phyloP scores from a whole-genome alignment of 2,113 vertebrate species.

The Bungarus multicinctus region DNA sequence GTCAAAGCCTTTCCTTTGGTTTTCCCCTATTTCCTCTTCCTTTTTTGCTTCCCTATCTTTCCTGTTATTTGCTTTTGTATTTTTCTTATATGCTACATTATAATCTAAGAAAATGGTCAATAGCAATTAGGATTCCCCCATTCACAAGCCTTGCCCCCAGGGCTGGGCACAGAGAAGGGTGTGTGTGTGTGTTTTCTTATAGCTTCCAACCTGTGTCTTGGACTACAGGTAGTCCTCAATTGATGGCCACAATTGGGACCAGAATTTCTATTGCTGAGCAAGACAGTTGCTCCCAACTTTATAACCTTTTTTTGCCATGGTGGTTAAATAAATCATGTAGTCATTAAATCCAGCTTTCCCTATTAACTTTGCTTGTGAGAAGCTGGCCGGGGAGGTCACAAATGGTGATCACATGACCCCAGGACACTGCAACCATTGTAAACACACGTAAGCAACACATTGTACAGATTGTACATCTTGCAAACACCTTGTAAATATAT shows the following conservation, averaged over 20 bases:
- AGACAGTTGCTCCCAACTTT: background rate
- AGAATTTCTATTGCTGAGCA: background rate
- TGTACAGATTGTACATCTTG: too few relatives aligned
- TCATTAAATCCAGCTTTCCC: background rate
- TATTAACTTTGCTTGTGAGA: background rate
- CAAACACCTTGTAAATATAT: too few relatives aligned
- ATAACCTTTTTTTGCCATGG: background rate
- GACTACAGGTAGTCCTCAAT: background rate
- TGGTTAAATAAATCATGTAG: background rate
- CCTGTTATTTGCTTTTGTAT: too few relatives aligned
- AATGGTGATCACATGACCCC: background rate
- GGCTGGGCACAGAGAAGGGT: too few relatives aligned
- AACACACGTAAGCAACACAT: too few relatives aligned
- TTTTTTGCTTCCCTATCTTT: too few relatives aligned
- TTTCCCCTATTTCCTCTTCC: too few relatives aligned
- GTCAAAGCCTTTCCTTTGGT: too few relatives aligned
- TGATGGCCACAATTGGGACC: background rate
- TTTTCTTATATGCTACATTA: too few relatives aligned
- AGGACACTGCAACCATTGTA: background rate
- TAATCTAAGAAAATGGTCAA: too few relatives aligned
- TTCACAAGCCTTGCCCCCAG: background rate
- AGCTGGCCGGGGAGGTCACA: background rate
- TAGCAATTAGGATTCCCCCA: too few relatives aligned
- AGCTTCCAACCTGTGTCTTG: background rate
- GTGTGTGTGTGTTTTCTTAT: background rate